Conservation (phyloP, 2,888 invertebrate species). For the Pseudolycoriella hygida region DNA sequence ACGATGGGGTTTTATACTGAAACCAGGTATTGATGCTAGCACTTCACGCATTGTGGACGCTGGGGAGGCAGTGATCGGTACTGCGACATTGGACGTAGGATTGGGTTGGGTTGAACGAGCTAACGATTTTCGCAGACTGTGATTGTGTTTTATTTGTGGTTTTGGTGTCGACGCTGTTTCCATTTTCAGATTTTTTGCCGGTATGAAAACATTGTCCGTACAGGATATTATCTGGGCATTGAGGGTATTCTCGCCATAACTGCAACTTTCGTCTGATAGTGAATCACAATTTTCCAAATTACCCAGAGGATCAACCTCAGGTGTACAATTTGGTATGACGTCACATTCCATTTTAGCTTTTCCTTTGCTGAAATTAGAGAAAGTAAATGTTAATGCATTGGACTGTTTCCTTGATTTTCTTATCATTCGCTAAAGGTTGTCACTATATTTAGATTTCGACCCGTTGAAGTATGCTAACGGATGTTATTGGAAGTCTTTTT, state of each 20-base stretch:
- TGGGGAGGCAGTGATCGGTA: background rate
- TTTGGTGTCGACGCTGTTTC: constrained; percentile 1
- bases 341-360: constrained; percentile 16
- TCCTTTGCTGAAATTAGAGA: too few relatives aligned
- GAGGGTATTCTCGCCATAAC: background rate
- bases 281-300: constrained; percentile 4
- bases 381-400: too few relatives aligned
- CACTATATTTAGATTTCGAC: too few relatives aligned
- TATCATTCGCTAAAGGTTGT: too few relatives aligned
- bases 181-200: background rate
- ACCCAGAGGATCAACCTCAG: constrained; percentile 9
- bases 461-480: too few relatives aligned
- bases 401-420: too few relatives aligned
- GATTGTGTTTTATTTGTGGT: constrained; percentile 10
- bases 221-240: background rate
- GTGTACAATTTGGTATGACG: constrained; percentile 14
- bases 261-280: background rate
- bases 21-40: constrained; percentile 76
- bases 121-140: constrained; percentile 41
- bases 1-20: constrained; percentile 62
- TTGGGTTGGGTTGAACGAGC: constrained; percentile 69
- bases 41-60: constrained; percentile 78
- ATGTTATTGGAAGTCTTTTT: too few relatives aligned
- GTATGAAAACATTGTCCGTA: background rate
- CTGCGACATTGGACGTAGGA: constrained; percentile 23